Percentiles rank a stretch among this genome's conserved stretches.
These are phyloP conservation scores for Graptemys geographica DNA, from an alignment of 2,797 vertebrate genomes.

Conservation along the genomic window DNA sequence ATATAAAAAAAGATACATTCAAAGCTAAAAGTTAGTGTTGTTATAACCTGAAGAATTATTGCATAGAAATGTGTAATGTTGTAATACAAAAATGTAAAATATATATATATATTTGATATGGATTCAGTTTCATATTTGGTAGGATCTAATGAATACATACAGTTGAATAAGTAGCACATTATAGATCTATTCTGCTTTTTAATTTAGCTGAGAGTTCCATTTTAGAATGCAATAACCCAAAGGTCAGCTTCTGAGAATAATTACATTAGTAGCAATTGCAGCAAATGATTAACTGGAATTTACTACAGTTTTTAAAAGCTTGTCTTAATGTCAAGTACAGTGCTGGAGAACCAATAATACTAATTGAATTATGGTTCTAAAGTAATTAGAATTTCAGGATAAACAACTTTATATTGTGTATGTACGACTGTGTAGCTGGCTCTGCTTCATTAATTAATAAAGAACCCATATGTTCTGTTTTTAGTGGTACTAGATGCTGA, in stretches of 20 bases:
- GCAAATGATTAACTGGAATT: slow-evolving; percentile 61
- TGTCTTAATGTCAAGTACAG: slow-evolving; percentile 48
- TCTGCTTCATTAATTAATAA: slow-evolving; percentile 70
- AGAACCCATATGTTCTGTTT: slow-evolving; percentile 36
- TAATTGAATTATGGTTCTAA: slow-evolving; percentile 67
- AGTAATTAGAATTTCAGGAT: slow-evolving; percentile 55
- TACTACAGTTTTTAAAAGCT: slow-evolving; percentile 37
- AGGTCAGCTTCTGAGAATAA: slow-evolving; percentile 56
- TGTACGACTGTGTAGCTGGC: slow-evolving; percentile 4
- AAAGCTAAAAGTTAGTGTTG: slow-evolving; percentile 66
- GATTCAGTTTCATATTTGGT: slow-evolving; percentile 40
- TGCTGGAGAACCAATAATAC: slow-evolving; percentile 45
- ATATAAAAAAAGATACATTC: slow-evolving; percentile 36
- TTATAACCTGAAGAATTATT: slow-evolving; percentile 56
- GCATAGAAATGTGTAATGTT: neutral
- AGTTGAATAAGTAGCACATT: slow-evolving; percentile 42
- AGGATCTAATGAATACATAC: slow-evolving; percentile 35
- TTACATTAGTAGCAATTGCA: slow-evolving; percentile 25
- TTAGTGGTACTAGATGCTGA: slow-evolving; percentile 30
- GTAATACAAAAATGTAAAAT: slow-evolving; percentile 39
- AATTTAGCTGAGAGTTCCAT: slow-evolving; percentile 37
- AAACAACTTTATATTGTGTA: slow-evolving; percentile 50
- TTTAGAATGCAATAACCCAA: slow-evolving; percentile 54
- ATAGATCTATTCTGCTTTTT: slow-evolving; percentile 40
- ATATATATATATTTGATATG: slow-evolving; percentile 13